These are phyloP conservation scores for Litoditis marina DNA, from an alignment of 2,888 invertebrate genomes.

Conservation along the genomic window DNA sequence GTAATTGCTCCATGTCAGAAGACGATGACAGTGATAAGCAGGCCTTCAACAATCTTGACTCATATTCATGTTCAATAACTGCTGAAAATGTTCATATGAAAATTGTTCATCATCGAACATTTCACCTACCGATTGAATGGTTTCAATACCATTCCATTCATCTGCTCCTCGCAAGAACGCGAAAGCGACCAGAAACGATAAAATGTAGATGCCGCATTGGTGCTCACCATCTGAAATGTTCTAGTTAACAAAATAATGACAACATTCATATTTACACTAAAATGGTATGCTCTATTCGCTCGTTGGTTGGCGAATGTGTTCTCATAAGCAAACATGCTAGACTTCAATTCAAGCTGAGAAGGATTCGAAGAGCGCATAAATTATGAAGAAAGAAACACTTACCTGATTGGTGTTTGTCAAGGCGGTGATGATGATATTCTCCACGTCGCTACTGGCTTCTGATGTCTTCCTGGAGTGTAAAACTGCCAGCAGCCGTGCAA, in stretches of 20 bases:
- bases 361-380: background rate
- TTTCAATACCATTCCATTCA: constrained; percentile 30
- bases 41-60: too few species aligned
- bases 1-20: background rate
- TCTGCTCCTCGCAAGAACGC: constrained; percentile 36
- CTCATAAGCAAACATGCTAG: too few species aligned
- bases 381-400: background rate
- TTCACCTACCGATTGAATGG: constrained; percentile 48
- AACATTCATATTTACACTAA: too few species aligned
- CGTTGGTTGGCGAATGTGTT: too few species aligned
- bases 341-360: background rate
- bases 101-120: too few species aligned
- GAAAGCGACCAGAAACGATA: constrained; percentile 54
- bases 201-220: constrained; percentile 53
- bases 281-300: background rate
- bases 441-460: constrained; percentile 65
- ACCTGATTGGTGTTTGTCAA: constrained; percentile 46
- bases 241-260: background rate
- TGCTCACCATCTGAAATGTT: constrained; percentile 35
- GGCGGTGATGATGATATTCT: constrained; percentile 52
- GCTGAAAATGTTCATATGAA: too few species aligned
- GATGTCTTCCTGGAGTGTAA: constrained; percentile 73
- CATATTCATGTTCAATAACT: background rate
- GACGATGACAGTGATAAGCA: too few species aligned
- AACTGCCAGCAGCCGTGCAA: constrained; percentile 74